Evolutionary conservation across 2,888 invertebrate genomes (phyloP).

Genomic region (Heteropelma amictum): DNA sequence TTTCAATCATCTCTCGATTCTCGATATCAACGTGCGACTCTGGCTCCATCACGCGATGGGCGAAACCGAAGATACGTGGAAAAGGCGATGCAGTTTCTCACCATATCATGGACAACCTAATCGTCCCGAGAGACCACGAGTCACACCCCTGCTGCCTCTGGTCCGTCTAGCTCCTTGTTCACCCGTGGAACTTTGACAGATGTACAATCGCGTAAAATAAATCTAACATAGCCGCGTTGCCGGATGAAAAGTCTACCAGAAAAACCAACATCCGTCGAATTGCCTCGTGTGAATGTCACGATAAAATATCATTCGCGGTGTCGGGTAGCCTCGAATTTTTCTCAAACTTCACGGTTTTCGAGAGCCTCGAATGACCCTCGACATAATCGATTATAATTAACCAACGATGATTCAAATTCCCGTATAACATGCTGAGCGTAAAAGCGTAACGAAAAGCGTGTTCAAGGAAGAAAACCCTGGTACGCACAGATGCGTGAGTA

Average conservation of each 20-base stretch:
- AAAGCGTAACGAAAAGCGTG: slow-evolving; percentile 45
- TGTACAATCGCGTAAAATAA: no score
- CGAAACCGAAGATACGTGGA: slow-evolving; percentile 54
- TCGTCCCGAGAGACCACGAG: slow-evolving; percentile 47
- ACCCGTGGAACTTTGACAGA: slow-evolving; percentile 34
- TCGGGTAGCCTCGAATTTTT: no score
- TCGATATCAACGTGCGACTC: neutral
- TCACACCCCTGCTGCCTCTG: slow-evolving; percentile 2
- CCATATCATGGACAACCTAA: slow-evolving; percentile 46
- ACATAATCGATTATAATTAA: slow-evolving; percentile 9
- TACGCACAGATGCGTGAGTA: slow-evolving; percentile 73
- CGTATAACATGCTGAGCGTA: no score
- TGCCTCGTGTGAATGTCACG: no score
- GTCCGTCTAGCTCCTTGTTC: slow-evolving; percentile 11
- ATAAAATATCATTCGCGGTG: no score
- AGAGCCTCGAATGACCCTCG: neutral
- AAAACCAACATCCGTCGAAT: no score
- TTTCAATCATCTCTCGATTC: slow-evolving; percentile 52
- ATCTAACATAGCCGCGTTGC: no score
- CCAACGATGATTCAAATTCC: neutral
- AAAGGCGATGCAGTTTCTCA: slow-evolving; percentile 43
- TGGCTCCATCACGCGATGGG: slow-evolving; percentile 18
- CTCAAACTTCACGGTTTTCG: slow-evolving; percentile 11
- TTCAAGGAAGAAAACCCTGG: slow-evolving; percentile 61
- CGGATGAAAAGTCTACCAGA: no score